phyloP scores from a whole-genome alignment of 2,113 vertebrate genomes.

The Chascanopsetta lugubris region DNA sequence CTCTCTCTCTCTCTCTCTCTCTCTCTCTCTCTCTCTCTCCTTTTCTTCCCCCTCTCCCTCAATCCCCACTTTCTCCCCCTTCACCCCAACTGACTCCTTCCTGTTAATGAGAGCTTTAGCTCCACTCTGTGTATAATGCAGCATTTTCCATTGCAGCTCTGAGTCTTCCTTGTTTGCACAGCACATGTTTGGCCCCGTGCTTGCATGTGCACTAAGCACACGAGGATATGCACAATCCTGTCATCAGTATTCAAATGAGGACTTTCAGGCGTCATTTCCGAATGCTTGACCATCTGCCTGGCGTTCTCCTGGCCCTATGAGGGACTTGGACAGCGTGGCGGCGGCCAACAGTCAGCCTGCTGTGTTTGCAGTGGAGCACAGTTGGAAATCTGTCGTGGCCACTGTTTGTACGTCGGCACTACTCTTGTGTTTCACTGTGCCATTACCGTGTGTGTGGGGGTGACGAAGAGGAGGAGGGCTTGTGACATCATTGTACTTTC shows the following conservation, averaged over 20 bases:
- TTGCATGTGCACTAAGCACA: constrained; percentile 27
- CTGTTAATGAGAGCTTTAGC: too few relatives aligned
- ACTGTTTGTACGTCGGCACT: constrained; percentile 31
- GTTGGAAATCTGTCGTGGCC: constrained; percentile 44
- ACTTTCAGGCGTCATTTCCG: constrained; percentile 29
- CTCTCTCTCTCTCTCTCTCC: too few relatives aligned
- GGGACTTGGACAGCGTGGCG: constrained; percentile 34
- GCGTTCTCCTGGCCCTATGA: constrained; percentile 22
- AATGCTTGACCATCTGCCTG: constrained; percentile 62
- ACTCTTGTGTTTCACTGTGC: constrained; percentile 9
- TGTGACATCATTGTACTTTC: not conserved
- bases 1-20: too few relatives aligned
- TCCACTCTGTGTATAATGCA: constrained; percentile 24
- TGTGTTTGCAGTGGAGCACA: constrained; percentile 51
- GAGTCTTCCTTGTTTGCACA: constrained; percentile 30
- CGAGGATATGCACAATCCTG: constrained; percentile 18
- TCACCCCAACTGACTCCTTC: too few relatives aligned
- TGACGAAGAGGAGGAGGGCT: not conserved
- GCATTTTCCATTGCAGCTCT: constrained; percentile 6
- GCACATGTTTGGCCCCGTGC: constrained; percentile 23
- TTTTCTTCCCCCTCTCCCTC: too few relatives aligned
- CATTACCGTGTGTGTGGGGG: constrained; percentile 7
- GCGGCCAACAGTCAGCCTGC: constrained; percentile 37
- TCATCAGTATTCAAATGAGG: constrained; percentile 39
- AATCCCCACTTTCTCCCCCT: too few relatives aligned